Evolutionary conservation across 2,113 vertebrate genomes (phyloP).

Genomic region (Coreoperca whiteheadi): DNA sequence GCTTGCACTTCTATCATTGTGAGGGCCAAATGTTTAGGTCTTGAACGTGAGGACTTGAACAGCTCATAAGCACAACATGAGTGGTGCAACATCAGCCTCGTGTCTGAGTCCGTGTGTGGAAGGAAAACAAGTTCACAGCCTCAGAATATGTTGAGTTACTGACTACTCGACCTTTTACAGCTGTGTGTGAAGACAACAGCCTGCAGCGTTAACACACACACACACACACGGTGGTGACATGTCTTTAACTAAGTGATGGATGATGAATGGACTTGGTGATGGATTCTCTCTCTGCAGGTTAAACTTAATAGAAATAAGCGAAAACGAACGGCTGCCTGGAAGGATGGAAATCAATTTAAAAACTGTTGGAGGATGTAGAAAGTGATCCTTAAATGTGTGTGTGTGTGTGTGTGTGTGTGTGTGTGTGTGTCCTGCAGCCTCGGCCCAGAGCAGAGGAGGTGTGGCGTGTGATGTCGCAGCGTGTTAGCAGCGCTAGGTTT

Average conservation of each 20-base stretch:
- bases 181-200: slow-evolving; percentile 6
- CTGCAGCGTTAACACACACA: neutral
- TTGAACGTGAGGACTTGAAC: neutral
- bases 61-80: neutral
- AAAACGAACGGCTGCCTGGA: neutral
- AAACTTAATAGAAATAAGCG: neutral
- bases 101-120: neutral
- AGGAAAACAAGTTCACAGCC: neutral
- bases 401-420: neutral
- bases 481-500: slow-evolving; percentile 15
- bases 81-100: neutral
- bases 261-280: no score
- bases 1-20: neutral
- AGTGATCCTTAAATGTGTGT: neutral
- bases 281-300: neutral
- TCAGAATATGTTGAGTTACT: slow-evolving; percentile 11
- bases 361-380: neutral
- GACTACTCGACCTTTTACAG: slow-evolving; percentile 9
- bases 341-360: neutral
- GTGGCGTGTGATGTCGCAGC: slow-evolving; percentile 22
- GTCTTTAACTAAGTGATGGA: no score
- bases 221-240: neutral
- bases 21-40: neutral
- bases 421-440: slow-evolving; percentile 9
- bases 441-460: slow-evolving; percentile 17